phyloP scores from a whole-genome alignment of 1,140 invertebrate species.

The Drosophila nebulosa region DNA sequence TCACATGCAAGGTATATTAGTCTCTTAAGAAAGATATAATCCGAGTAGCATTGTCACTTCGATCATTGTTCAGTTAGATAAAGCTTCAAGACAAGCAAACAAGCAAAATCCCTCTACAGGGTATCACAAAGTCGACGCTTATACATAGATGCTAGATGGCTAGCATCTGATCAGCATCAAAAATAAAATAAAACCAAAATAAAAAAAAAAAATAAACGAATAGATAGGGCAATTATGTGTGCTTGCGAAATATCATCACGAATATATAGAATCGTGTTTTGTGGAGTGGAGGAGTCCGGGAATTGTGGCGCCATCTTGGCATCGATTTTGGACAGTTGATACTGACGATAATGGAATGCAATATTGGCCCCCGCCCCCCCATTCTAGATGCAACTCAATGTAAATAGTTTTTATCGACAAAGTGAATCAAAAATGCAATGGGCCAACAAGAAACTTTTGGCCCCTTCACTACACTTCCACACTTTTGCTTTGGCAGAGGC shows the following conservation, averaged over 20 bases:
- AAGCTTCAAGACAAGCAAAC: too few relatives aligned
- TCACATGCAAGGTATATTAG: not conserved
- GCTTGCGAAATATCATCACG: constrained; percentile 1
- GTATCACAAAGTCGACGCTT: not conserved
- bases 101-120: too few relatives aligned
- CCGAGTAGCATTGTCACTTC: too few relatives aligned
- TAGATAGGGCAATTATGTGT: not conserved
- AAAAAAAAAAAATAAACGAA: not conserved
- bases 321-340: not conserved
- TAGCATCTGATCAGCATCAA: constrained; percentile 8
- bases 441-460: not conserved
- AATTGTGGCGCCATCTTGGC: not conserved
- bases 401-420: not conserved
- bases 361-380: not conserved
- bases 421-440: not conserved
- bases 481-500: too few relatives aligned
- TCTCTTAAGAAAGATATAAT: too few relatives aligned
- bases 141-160: not conserved
- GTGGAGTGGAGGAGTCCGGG: not conserved
- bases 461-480: too few relatives aligned
- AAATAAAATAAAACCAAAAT: not conserved
- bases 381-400: not conserved
- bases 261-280: not conserved
- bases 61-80: too few relatives aligned
- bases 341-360: not conserved